phyloP scores from a whole-genome alignment of 2,113 vertebrate genomes.

The Danio rerio region DNA sequence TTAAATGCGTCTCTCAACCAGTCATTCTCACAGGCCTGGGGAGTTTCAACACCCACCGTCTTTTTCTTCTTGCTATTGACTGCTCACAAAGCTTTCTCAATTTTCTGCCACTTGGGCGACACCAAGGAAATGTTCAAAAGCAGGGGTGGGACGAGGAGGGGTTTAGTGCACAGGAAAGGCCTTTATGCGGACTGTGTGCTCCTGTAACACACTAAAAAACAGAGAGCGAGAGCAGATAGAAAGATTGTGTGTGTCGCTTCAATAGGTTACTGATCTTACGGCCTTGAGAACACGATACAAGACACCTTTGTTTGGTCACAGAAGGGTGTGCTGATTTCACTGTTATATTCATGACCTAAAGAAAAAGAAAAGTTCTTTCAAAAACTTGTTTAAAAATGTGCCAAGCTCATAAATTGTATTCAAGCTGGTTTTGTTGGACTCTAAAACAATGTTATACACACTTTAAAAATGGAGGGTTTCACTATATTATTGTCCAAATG shows the following conservation, averaged over 20 bases:
- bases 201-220: constrained; percentile 46
- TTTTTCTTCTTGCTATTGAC: constrained; percentile 64
- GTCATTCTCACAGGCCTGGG: constrained; percentile 60
- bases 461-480: too few species aligned
- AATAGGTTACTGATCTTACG: constrained; percentile 29
- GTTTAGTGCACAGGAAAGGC: constrained; percentile 58
- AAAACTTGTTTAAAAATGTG: not conserved
- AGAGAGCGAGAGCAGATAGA: constrained; percentile 29
- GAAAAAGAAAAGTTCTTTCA: not conserved
- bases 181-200: constrained; percentile 62
- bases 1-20: constrained; percentile 64
- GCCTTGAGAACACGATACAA: constrained; percentile 31
- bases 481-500: too few species aligned
- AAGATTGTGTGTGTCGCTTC: constrained; percentile 33
- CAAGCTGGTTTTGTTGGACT: not conserved
- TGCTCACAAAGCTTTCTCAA: constrained; percentile 70
- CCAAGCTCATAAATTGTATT: too few species aligned
- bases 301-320: constrained; percentile 37
- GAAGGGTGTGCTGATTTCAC: not conserved
- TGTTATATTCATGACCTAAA: not conserved
- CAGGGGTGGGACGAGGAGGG: constrained; percentile 63
- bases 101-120: constrained; percentile 63
- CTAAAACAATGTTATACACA: not conserved
- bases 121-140: constrained; percentile 63
- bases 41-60: constrained; percentile 55